Conservation (phyloP, 92 coral and sea anemone genomes). For the Parazoanthus swiftii region DNA sequence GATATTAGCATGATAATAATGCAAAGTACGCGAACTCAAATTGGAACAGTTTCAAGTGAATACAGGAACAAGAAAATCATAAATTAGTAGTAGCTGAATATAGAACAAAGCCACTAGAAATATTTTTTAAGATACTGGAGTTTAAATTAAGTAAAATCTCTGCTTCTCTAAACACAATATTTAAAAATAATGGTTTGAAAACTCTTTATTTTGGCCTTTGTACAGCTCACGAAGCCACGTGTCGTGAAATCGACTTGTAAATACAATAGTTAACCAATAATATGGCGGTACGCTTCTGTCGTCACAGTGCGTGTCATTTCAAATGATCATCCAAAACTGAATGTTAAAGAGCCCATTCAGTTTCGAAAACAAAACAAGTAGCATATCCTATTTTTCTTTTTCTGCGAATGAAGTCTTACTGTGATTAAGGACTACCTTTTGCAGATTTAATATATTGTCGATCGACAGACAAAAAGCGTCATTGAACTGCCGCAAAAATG, state of each 20-base stretch:
- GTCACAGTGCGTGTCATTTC: conserved; percentile 22
- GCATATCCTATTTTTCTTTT: background rate
- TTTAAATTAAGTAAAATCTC: background rate
- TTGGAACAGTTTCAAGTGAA: background rate
- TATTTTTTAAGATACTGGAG: background rate
- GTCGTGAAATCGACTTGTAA: conserved; percentile 21
- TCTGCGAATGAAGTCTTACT: conserved; percentile 12
- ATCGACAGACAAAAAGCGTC: background rate
- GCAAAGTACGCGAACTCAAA: background rate
- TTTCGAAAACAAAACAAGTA: conserved; percentile 12
- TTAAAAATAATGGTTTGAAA: too few relatives aligned
- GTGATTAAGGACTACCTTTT: background rate
- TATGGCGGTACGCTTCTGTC: conserved; percentile 19
- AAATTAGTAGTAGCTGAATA: too few relatives aligned
- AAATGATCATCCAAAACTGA: background rate
- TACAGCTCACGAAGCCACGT: conserved; percentile 26
- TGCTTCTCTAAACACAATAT: background rate
- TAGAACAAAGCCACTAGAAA: background rate
- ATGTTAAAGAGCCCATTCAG: background rate
- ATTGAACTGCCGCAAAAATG: conserved; percentile 44
- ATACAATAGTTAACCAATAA: conserved; percentile 1
- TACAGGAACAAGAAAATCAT: background rate
- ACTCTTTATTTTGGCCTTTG: background rate
- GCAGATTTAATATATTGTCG: background rate
- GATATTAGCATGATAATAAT: background rate